These are phyloP conservation scores for Parauchenoglanis ngamensis DNA, from an alignment of 2,797 vertebrate genomes.

Conservation along the genomic window DNA sequence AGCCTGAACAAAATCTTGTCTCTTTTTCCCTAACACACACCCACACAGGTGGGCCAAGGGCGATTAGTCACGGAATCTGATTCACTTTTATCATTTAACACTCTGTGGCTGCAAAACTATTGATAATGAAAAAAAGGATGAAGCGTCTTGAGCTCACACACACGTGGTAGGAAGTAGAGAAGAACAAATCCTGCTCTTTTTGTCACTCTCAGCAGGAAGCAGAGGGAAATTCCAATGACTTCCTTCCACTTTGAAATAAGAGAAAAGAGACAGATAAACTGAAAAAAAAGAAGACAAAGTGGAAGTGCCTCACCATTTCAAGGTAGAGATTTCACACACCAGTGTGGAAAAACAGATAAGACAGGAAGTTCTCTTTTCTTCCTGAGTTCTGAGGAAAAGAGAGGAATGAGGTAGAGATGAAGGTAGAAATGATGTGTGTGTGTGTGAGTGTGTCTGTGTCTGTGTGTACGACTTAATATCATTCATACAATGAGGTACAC, in stretches of 20 bases:
- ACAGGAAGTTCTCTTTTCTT: neutral
- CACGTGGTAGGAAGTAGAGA: neutral
- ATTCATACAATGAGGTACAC: neutral
- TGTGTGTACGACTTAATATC: neutral
- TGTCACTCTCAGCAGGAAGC: neutral
- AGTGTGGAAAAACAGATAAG: neutral
- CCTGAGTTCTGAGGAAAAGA: neutral
- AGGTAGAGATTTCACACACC: neutral
- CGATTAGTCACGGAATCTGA: neutral
- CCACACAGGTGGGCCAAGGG: neutral
- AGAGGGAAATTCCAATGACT: constrained; percentile 7
- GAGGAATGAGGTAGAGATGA: neutral
- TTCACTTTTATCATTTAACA: neutral
- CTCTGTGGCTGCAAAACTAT: neutral
- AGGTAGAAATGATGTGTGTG: neutral
- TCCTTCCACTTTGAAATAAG: constrained; percentile 9
- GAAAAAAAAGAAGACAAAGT: neutral
- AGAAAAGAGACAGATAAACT: neutral
- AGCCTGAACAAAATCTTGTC: neutral
- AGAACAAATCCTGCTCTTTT: constrained; percentile 1
- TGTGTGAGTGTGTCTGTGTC: neutral
- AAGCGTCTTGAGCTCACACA: neutral
- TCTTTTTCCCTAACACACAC: neutral
- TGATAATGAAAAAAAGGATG: neutral
- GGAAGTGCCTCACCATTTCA: neutral